Evolutionary conservation across 2,888 invertebrate species (phyloP), one percentile per base, ranked within the genome.

Genomic region (Xanthia icteritia): DNA sequence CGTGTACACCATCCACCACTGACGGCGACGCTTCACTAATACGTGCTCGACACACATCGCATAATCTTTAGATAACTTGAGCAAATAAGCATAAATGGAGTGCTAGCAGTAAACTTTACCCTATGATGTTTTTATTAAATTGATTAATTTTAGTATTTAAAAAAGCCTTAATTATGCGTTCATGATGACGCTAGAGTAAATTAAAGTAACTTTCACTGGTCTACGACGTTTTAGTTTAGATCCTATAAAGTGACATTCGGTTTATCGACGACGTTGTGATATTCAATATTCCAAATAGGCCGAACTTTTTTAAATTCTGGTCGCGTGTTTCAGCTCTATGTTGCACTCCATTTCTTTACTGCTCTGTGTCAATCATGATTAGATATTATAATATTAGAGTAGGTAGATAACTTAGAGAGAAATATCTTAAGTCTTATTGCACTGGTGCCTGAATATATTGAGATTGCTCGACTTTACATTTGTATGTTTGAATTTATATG

Each of bases 1-100:
- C 51, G 92, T 96, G 75, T 96, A 96, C 91, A 95, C 96, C 82
- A 94, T 97, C 83, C 96, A 96, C 88, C 96, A 97, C 88, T 95
- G 73, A 83, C 5, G 36, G 3, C 45, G 17, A 2, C 45, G n/a
- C 36, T n/a, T 17, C 36, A 5, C 5, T 17, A 5, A 3, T 36
- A 4, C 72, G 5, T 20, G 13, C n/a, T 15, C 23, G 20, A 20
- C 48, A 48, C 45, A 45, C 48, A 2, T 70, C 27, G 56, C 54
- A 31, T 31, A 56, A 67, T 56, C 20, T 31, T 56, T 36, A 39
- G 13, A 27, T 17, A 31, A 11, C 13, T 31, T 39, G 2, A 45
- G 39, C 42, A 27, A n/a, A 51, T 23, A n/a, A 20, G 4, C 54
- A 45, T 64, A 56, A 58, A 60, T 65, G 51, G 58, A 79, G 65